phyloP scores from a whole-genome alignment of 2,888 invertebrate genomes.

The Pseudoips prasinana region DNA sequence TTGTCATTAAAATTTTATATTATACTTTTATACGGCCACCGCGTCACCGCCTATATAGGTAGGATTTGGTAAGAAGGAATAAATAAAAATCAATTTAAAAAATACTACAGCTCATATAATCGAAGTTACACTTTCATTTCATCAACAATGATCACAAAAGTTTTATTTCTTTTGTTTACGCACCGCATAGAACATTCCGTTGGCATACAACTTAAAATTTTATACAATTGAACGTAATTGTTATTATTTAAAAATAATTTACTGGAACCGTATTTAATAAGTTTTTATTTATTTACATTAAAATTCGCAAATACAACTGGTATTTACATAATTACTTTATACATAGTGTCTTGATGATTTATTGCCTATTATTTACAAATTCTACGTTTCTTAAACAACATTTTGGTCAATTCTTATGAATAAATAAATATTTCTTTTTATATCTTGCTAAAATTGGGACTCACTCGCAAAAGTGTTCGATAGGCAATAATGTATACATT shows the following conservation, averaged over 20 bases:
- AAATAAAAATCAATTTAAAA: conserved; percentile 62
- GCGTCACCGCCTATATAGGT: no score
- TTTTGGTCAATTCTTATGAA: conserved; percentile 78
- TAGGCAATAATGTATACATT: conserved; percentile 1
- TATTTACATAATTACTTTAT: conserved; percentile 63
- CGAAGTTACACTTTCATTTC: conserved; percentile 79
- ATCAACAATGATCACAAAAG: conserved; percentile 80
- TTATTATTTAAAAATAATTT: conserved; percentile 68
- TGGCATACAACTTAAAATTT: conserved; percentile 65
- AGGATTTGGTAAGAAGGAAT: conserved; percentile 5
- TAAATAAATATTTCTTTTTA: conserved; percentile 51
- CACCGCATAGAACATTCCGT: conserved; percentile 74
- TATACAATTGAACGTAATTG: conserved; percentile 59
- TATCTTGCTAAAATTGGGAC: conserved; percentile 43
- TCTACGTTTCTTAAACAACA: conserved; percentile 65
- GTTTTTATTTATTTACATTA: conserved; percentile 65
- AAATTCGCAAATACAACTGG: conserved; percentile 74
- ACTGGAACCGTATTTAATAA: conserved; percentile 59
- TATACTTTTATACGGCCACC: no score
- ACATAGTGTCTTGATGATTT: conserved; percentile 58
- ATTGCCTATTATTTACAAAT: conserved; percentile 59
- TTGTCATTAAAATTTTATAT: no score
- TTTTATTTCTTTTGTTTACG: conserved; percentile 67
- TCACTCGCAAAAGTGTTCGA: conserved; percentile 45
- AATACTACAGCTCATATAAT: conserved; percentile 82